Conservation (phyloP, 2,888 invertebrate species). For the Malachius bipustulatus region DNA sequence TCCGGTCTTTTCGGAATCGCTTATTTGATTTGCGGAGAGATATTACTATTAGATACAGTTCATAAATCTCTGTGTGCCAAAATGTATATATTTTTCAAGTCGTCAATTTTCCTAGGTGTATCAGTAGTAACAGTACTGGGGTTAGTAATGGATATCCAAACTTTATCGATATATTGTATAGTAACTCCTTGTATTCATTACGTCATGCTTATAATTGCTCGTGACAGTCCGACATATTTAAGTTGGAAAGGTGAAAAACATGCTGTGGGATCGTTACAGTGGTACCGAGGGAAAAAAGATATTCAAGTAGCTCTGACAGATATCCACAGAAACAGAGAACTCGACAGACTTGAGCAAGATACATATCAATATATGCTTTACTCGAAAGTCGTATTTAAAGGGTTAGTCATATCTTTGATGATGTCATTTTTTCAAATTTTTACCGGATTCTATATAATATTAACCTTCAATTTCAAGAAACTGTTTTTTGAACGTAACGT, state of each 20-base stretch:
- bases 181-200: conserved; percentile 14
- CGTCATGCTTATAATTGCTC: conserved; percentile 17
- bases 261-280: conserved; percentile 20
- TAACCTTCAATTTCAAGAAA: conserved; percentile 17
- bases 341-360: conserved; percentile 17
- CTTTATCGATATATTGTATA: conserved; percentile 1
- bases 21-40: conserved; percentile 21
- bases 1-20: conserved; percentile 22
- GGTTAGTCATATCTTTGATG: conserved; percentile 20
- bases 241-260: conserved; percentile 18
- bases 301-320: conserved; percentile 21
- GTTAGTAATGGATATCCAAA: conserved; percentile 3
- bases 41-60: conserved; percentile 20
- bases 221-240: conserved; percentile 27
- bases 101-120: not conserved
- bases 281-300: conserved; percentile 23
- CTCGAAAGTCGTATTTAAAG: conserved; percentile 23
- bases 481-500: not conserved
- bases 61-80: conserved; percentile 12
- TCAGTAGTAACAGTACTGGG: not conserved
- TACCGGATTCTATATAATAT: conserved; percentile 24
- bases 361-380: conserved; percentile 23
- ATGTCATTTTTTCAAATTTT: conserved; percentile 21
- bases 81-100: conserved; percentile 6
- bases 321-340: conserved; percentile 22